A percentile compares a stretch with the other conserved stretches of the same genome.
Conservation (phyloP, 37 sponge, comb jelly and placozoan species). For the Aphrocallistes beatrix region DNA sequence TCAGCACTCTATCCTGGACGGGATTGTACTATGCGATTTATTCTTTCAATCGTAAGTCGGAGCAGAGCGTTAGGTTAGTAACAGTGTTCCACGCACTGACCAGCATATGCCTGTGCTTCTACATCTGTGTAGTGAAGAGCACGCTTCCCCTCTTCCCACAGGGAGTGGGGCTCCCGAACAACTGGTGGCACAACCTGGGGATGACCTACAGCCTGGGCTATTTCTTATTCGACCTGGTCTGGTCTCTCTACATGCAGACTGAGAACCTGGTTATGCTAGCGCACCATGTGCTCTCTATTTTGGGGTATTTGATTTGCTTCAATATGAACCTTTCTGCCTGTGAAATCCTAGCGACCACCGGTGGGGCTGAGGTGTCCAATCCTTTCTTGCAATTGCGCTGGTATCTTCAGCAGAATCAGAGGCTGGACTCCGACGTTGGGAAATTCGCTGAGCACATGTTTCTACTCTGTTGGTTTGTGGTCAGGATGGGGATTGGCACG, state of each 20-base stretch:
- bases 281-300: slow-evolving; percentile 69
- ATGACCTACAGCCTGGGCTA: slow-evolving; percentile 67
- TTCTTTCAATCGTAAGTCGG: slow-evolving; percentile 38
- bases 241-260: slow-evolving; percentile 61
- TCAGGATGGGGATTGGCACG: neutral
- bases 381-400: slow-evolving; percentile 52
- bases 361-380: slow-evolving; percentile 71
- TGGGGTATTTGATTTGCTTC: slow-evolving; percentile 34
- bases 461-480: neutral
- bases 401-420: neutral
- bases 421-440: neutral
- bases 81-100: slow-evolving; percentile 53
- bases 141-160: slow-evolving; percentile 42
- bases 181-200: slow-evolving; percentile 34
- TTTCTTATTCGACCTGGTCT: slow-evolving; percentile 75
- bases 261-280: slow-evolving; percentile 66
- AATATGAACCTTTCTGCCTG: slow-evolving; percentile 34
- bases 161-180: slow-evolving; percentile 51
- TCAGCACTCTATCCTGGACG: slow-evolving; percentile 52
- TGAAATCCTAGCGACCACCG: slow-evolving; percentile 51
- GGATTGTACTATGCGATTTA: slow-evolving; percentile 42
- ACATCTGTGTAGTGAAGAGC: slow-evolving; percentile 20
- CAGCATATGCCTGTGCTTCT: slow-evolving; percentile 34
- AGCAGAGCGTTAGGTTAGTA: slow-evolving; percentile 68
- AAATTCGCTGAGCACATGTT: neutral